These are phyloP conservation scores for Cantharis rustica DNA, from an alignment of 2,888 invertebrate genomes.

Conservation along the genomic window DNA sequence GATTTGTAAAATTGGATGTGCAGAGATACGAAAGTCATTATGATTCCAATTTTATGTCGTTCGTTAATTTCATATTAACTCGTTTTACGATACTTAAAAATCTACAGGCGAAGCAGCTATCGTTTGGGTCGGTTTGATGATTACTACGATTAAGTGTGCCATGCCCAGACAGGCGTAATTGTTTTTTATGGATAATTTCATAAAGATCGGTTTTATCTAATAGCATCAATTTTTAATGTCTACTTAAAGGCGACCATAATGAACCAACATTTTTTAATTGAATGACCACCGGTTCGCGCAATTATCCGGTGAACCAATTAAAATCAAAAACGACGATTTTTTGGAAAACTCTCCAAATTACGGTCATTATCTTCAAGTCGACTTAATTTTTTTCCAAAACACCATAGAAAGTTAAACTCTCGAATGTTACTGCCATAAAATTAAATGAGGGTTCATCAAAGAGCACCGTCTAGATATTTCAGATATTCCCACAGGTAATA, in stretches of 20 bases:
- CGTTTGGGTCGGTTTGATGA: slow-evolving; percentile 15
- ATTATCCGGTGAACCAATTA: slow-evolving; percentile 18
- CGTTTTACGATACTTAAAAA: slow-evolving; percentile 24
- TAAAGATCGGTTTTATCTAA: slow-evolving; percentile 18
- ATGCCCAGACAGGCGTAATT: slow-evolving; percentile 32
- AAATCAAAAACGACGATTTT: slow-evolving; percentile 4
- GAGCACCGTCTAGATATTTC: slow-evolving; percentile 33
- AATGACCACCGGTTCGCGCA: slow-evolving; percentile 7
- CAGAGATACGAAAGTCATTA: slow-evolving; percentile 32
- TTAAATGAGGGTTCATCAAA: slow-evolving; percentile 35
- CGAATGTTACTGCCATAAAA: slow-evolving; percentile 27
- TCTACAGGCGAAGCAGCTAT: slow-evolving; percentile 7
- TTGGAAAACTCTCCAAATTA: neutral
- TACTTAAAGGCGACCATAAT: neutral
- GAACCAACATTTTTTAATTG: neutral
- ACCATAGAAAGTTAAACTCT: slow-evolving; percentile 12
- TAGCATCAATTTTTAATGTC: neutral
- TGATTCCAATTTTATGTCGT: slow-evolving; percentile 34
- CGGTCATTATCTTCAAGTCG: neutral
- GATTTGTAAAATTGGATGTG: slow-evolving; percentile 43
- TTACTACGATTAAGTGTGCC: slow-evolving; percentile 7
- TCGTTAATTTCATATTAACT: slow-evolving; percentile 34
- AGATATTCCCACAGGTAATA: slow-evolving; percentile 38
- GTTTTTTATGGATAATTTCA: slow-evolving; percentile 35
- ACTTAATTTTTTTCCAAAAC: slow-evolving; percentile 15